Evolutionary conservation across 2,888 invertebrate species (phyloP), one percentile per base, ranked within the genome.

Genomic region (Thera obeliscata): DNA sequence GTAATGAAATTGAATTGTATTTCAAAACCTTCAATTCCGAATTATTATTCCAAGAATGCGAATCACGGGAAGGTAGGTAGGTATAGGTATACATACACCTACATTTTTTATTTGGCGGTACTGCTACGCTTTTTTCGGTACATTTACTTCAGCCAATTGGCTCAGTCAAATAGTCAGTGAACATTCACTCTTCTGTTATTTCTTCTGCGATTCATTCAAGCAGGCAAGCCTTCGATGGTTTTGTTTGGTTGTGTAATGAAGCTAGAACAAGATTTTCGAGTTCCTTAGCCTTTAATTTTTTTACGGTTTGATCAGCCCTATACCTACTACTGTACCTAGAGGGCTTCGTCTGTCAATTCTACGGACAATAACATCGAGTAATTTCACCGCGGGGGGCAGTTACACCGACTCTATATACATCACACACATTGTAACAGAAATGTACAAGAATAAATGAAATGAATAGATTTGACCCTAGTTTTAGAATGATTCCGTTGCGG

Each of bases 191-290:
- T 22, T 22, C 22, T 22, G 22, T 22, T 22, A 22, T 22, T 22
- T 22, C 22, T 22, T 22, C 1, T 22, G 22, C 22, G 22, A 22
- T 22, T 22, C 22, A 22, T 22, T 22, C 22, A 22, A 22, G 22
- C 22, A 22, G 22, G 22, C 22, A 12, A 49, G 36, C 8, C n/a
- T 55, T 35, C 35, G 36, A 46, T 46, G 8, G 22, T 7, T 56
- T 52, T 64, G 58, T 56, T 65, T 65, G 64, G 33, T 60, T 65
- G 48, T 65, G 55, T 49, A 60, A 65, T 49, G 64, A 65, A 65
- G 64, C 55, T 33, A 57, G 41, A 50, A 56, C 12, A 56, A 56
- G 6, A 11, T 9, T 54, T 36, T 35, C 35, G 9, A 22, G 52
- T 52, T 8, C 33, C 35, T 54, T 35, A 54, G n/a, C 48, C 2